Evolutionary conservation across 1,140 invertebrate genomes (phyloP).

Genomic region (Gonioctena quinquepunctata): DNA sequence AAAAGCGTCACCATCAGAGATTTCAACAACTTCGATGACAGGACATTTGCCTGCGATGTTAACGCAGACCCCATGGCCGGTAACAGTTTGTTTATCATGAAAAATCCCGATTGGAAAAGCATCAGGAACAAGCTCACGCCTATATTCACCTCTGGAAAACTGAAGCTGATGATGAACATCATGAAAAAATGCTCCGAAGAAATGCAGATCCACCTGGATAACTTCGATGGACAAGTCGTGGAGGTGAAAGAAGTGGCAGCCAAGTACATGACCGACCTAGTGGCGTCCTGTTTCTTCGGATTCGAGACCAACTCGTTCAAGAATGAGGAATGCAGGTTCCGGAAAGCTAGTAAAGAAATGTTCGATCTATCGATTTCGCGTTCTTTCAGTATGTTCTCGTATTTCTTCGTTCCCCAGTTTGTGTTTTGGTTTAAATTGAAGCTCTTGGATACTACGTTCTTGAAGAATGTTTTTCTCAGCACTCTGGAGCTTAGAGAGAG

Average conservation of each 20-base stretch:
- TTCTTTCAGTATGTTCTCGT: constrained; percentile 37
- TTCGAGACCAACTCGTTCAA: constrained; percentile 55
- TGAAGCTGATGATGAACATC: constrained; percentile 39
- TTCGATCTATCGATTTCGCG: constrained; percentile 28
- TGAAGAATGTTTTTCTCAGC: constrained; percentile 44
- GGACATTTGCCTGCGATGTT: constrained; percentile 45
- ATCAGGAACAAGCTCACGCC: constrained; percentile 36
- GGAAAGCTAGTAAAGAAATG: constrained; percentile 35
- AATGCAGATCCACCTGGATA: constrained; percentile 30
- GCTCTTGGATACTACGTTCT: constrained; percentile 43
- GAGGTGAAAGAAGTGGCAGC: constrained; percentile 40
- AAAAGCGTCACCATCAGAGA: constrained; percentile 58
- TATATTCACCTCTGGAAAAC: constrained; percentile 44
- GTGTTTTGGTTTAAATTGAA: constrained; percentile 44
- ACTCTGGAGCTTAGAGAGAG: constrained; percentile 45
- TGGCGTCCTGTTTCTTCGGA: constrained; percentile 44
- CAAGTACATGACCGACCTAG: constrained; percentile 39
- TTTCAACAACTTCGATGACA: constrained; percentile 58
- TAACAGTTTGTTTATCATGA: constrained; percentile 42
- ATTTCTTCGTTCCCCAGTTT: constrained; percentile 44
- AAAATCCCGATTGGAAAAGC: constrained; percentile 39
- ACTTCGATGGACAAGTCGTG: constrained; percentile 21
- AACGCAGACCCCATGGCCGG: constrained; percentile 49
- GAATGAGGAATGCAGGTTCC: constrained; percentile 54
- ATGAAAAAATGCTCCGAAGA: constrained; percentile 32